Conservation (phyloP, 2,113 vertebrate genomes). For the Columba livia region DNA sequence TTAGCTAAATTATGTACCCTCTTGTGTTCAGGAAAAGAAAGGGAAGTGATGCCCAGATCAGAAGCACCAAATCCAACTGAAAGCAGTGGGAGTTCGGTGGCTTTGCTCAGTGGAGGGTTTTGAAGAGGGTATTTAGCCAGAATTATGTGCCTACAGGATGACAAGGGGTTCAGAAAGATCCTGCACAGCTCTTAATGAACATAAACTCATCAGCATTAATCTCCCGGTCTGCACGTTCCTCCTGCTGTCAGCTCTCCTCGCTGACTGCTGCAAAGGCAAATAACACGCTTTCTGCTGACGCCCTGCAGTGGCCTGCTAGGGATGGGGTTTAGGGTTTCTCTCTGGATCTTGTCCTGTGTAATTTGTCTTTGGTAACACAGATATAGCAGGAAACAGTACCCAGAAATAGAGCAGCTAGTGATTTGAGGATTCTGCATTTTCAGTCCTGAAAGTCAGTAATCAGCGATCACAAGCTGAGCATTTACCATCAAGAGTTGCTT, state of each 20-base stretch:
- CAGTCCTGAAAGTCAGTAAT: background rate
- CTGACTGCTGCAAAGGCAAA: background rate
- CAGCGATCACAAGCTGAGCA: background rate
- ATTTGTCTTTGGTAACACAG: background rate
- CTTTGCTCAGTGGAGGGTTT: background rate
- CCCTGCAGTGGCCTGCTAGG: background rate
- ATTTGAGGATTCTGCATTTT: background rate
- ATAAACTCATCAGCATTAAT: background rate
- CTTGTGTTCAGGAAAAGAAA: background rate
- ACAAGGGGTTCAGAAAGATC: background rate
- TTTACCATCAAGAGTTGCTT: background rate
- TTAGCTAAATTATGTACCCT: background rate
- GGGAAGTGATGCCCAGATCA: background rate
- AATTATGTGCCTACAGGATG: background rate
- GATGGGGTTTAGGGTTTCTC: background rate
- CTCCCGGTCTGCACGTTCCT: background rate
- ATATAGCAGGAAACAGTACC: background rate
- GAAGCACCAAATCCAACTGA: background rate
- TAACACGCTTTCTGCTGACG: background rate
- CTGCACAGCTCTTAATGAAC: background rate
- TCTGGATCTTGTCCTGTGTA: background rate
- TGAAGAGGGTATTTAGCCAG: background rate
- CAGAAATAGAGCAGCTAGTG: background rate
- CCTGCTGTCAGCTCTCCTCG: accelerated
- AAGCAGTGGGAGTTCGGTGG: background rate